Base-by-base conservation (phyloP, 2,797 vertebrate species). In the Syngnathus rostellatus region DNA sequence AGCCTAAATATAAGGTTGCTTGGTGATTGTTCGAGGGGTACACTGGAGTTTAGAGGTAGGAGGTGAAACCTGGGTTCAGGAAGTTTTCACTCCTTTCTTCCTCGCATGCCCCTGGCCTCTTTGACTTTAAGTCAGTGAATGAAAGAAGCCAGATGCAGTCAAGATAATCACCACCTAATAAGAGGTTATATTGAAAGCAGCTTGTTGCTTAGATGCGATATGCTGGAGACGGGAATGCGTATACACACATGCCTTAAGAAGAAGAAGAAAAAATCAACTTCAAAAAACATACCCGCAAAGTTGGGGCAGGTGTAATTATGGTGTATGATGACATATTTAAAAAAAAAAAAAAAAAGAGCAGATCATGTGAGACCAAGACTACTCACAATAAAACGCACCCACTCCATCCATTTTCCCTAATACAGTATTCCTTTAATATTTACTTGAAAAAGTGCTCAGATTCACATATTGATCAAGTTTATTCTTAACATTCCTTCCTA, bases 131-230 rank as follows among this genome's bases (percentile, higher is more conserved):
- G 79, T 87, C 83, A 86, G 25, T 62, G 53, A 72, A 76, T 91
- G 90, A 93, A 83, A 88, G 82, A 92, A 91, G 84, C 89, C 90
- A 92, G 90, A 88, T 81, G 51, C 83, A 72, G 74, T 78, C 79
- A 77, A 79, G 86, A 89, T 92, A 92, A 92, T 92, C 89, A 88
- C 84, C 75, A 83, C 72, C 84, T 91, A 92, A 92, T 90, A 92
- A 85, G 88, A 89, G 81, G 71, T 78, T 86, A 83, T 91, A 92
- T 91, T 90, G 88, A 87, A 92, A 90, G 86, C 90, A 91, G 89
- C 79, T 87, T 81, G 81, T 79, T 64, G 72, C 72, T 80, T 66
- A 43, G 67, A 78, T 73, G 79, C 75, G 72, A 72, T 66, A 64
- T 73, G 78, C 68, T 73, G 75, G 65, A 77, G 73, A 81, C 45